These are phyloP conservation scores for Aselliscus stoliczkanus DNA, from an alignment of 2,797 vertebrate species.

Conservation along the genomic window DNA sequence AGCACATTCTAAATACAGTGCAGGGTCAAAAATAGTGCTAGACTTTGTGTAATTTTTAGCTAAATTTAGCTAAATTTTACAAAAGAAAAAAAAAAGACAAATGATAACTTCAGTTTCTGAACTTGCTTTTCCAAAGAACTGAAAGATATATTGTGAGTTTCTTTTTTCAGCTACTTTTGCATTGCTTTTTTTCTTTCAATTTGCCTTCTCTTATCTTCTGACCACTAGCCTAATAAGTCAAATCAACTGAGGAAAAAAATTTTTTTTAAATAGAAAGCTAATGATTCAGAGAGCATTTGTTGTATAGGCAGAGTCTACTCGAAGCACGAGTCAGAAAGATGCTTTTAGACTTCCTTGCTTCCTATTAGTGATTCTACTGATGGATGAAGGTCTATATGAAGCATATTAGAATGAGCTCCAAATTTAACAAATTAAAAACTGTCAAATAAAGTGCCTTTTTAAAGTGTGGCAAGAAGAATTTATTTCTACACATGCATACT, in stretches of 20 bases:
- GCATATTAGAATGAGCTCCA: background rate
- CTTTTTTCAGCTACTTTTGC: background rate
- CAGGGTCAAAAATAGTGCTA: constrained; percentile 8
- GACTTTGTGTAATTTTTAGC: background rate
- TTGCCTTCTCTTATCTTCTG: background rate
- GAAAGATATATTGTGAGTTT: background rate
- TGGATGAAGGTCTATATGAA: background rate
- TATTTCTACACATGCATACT: background rate
- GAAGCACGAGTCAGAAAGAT: background rate
- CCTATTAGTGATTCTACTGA: background rate
- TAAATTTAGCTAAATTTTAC: background rate
- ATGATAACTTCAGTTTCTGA: background rate
- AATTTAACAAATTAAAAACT: constrained; percentile 6
- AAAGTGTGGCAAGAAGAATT: background rate
- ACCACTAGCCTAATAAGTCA: background rate
- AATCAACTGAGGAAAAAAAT: background rate
- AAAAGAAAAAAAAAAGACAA: background rate
- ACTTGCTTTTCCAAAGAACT: background rate
- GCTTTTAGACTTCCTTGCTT: background rate
- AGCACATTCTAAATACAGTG: background rate
- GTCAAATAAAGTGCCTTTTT: background rate
- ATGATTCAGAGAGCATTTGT: constrained; percentile 23
- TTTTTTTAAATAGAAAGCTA: background rate
- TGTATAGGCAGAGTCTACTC: background rate
- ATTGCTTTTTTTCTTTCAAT: background rate